Conservation (phyloP, 2,113 vertebrate genomes). For the Merops nubicus region DNA sequence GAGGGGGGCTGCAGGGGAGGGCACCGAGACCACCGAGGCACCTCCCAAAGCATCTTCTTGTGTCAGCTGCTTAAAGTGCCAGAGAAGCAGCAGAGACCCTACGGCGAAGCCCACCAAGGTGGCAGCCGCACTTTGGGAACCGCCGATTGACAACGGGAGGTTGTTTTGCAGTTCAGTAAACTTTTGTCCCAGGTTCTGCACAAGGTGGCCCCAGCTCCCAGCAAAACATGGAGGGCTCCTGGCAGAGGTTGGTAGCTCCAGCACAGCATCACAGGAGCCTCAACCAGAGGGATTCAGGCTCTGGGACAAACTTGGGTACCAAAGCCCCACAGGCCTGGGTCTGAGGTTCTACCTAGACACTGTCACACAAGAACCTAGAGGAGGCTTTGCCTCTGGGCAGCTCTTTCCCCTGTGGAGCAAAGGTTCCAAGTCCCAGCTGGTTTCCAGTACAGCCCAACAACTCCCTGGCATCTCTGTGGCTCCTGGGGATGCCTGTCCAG, state of each 20-base stretch:
- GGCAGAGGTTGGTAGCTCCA: neutral
- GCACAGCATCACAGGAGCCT: neutral
- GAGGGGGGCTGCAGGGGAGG: rapidly evolving
- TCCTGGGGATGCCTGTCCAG: neutral
- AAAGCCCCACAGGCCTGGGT: neutral
- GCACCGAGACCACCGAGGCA: rapidly evolving
- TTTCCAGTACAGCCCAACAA: neutral
- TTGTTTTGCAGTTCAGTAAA: neutral
- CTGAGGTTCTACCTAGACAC: neutral
- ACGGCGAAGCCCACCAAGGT: rapidly evolving
- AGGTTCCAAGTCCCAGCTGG: neutral
- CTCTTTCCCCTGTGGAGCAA: neutral
- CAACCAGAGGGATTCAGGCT: rapidly evolving
- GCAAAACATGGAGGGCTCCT: neutral
- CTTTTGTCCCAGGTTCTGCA: neutral
- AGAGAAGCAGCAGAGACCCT: neutral
- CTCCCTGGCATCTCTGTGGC: neutral
- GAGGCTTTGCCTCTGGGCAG: neutral
- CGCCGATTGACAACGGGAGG: rapidly evolving
- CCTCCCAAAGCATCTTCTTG: neutral
- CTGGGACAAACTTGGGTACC: neutral
- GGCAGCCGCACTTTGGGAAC: neutral
- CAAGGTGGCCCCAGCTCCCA: neutral
- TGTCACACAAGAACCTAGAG: neutral
- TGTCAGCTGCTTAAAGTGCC: neutral